Conservation (phyloP, 2,888 invertebrate genomes). For the Blastobasis adustella region DNA sequence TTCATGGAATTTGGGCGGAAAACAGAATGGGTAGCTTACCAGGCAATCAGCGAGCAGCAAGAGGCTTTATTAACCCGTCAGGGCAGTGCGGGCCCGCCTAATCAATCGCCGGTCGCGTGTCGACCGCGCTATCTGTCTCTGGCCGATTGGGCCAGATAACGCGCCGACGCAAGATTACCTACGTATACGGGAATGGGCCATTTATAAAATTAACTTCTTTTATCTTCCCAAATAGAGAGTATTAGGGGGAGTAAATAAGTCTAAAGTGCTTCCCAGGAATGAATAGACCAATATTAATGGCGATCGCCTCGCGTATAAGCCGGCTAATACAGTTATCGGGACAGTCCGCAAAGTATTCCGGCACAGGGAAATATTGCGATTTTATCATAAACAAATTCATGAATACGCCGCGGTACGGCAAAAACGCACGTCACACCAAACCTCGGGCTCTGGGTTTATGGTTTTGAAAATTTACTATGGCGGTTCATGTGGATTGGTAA, state of each 20-base stretch:
- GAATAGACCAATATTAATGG: slow-evolving; percentile 32
- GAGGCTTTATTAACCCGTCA: slow-evolving; percentile 71
- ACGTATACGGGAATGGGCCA: slow-evolving; percentile 63
- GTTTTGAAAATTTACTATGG: slow-evolving; percentile 8
- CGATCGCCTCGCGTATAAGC: slow-evolving; percentile 19
- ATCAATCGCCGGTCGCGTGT: slow-evolving; percentile 73
- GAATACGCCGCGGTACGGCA: too few species aligned
- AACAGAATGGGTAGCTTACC: slow-evolving; percentile 58
- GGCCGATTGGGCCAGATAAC: slow-evolving; percentile 68
- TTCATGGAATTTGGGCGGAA: slow-evolving; percentile 45
- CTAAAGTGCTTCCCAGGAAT: slow-evolving; percentile 37
- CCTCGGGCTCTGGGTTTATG: background rate
- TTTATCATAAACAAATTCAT: too few species aligned
- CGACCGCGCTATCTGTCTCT: slow-evolving; percentile 71
- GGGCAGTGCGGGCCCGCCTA: slow-evolving; percentile 62
- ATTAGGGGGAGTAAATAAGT: slow-evolving; percentile 62
- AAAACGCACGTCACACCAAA: too few species aligned
- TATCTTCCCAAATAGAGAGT: slow-evolving; percentile 59
- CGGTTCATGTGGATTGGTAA: slow-evolving; percentile 4
- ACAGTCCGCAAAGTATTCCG: background rate
- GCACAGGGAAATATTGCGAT: too few species aligned
- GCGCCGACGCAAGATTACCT: slow-evolving; percentile 63
- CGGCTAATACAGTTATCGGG: background rate
- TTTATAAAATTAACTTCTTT: slow-evolving; percentile 72
- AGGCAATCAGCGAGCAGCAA: slow-evolving; percentile 61